phyloP scores from a whole-genome alignment of 2,888 invertebrate genomes.

The Cactoblastis cactorum region DNA sequence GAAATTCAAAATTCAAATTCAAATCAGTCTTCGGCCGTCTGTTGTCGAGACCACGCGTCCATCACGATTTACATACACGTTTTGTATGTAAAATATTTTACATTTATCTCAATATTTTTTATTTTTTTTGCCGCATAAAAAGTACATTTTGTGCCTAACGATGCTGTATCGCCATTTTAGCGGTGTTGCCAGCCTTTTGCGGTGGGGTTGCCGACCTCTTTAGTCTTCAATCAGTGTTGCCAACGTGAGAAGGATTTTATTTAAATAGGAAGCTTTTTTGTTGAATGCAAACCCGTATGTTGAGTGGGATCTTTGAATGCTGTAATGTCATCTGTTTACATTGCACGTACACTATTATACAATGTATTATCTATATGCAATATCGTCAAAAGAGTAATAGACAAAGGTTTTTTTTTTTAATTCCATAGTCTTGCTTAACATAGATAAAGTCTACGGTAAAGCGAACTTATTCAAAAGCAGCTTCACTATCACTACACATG shows the following conservation, averaged over 20 bases:
- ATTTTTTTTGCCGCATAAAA: constrained; percentile 50
- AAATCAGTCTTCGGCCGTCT: constrained; percentile 67
- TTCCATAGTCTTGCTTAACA: too few relatives aligned
- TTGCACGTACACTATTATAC: too few relatives aligned
- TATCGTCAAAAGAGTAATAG: too few relatives aligned
- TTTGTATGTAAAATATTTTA: constrained; percentile 52
- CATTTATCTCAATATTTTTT: constrained; percentile 25
- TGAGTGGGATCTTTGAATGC: neutral
- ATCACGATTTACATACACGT: constrained; percentile 67
- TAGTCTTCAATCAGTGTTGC: constrained; percentile 29
- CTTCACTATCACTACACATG: too few relatives aligned
- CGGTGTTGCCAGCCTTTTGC: constrained; percentile 30
- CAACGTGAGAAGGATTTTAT: constrained; percentile 22
- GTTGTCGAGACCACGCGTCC: constrained; percentile 50
- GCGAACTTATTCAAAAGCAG: too few relatives aligned
- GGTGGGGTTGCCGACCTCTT: constrained; percentile 30
- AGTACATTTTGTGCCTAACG: constrained; percentile 58
- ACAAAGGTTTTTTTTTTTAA: too few relatives aligned
- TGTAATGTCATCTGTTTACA: neutral
- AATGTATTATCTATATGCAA: too few relatives aligned
- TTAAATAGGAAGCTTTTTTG: constrained; percentile 11
- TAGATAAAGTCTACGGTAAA: too few relatives aligned
- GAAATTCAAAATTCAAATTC: constrained; percentile 74
- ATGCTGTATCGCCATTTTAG: constrained; percentile 56
- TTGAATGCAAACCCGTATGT: neutral